These are phyloP conservation scores for Agrenia bidenticulata DNA, from an alignment of 2,888 invertebrate genomes.

Conservation along the genomic window DNA sequence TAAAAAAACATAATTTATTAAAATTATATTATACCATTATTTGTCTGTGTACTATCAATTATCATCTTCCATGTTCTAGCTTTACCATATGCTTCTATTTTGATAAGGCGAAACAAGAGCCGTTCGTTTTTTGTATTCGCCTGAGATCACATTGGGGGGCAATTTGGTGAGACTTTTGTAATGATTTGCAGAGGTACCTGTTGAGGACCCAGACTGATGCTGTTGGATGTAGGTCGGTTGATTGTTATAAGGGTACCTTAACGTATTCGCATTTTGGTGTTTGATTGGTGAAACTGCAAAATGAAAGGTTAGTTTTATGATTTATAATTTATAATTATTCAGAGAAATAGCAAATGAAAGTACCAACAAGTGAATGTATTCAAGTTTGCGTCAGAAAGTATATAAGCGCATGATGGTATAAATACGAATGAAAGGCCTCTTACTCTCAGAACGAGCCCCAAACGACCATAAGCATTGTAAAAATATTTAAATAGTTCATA, in stretches of 20 bases:
- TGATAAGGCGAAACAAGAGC: slow-evolving; percentile 41
- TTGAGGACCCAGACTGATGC: background rate
- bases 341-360: too few relatives aligned
- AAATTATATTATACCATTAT: too few relatives aligned
- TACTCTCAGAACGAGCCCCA: too few relatives aligned
- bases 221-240: background rate
- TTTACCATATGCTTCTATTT: slow-evolving; percentile 41
- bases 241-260: slow-evolving; percentile 6
- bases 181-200: background rate
- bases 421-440: too few relatives aligned
- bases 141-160: slow-evolving; percentile 8
- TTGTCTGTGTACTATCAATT: too few relatives aligned
- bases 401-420: background rate
- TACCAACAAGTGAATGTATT: background rate
- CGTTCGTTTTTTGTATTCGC: slow-evolving; percentile 35
- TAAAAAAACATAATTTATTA: background rate
- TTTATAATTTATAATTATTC: too few relatives aligned
- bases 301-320: too few relatives aligned
- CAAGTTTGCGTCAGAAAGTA: background rate
- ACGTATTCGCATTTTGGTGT: background rate
- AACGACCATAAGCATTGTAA: too few relatives aligned
- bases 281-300: slow-evolving; percentile 5
- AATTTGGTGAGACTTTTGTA: slow-evolving; percentile 12
- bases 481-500: too few relatives aligned
- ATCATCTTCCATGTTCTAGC: too few relatives aligned